Base-by-base conservation (phyloP, 2,113 vertebrate genomes). In the Onychostoma macrolepis region DNA sequence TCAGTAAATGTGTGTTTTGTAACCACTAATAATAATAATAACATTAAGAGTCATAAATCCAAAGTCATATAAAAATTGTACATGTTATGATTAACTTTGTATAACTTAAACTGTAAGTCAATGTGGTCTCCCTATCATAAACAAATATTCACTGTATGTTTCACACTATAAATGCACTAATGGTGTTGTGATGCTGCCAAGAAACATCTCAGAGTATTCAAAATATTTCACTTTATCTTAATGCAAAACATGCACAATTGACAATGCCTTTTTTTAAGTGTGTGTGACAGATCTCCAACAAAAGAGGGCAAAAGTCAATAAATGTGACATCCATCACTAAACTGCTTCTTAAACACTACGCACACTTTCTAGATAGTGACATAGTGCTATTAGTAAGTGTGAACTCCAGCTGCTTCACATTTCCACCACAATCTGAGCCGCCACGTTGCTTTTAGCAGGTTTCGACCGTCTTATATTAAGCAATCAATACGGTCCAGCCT, bases 401-500 rank as follows among this genome's bases (percentile, higher is more conserved):
- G 30, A 24, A 19, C 41, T 26, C 24, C 48, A 63, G 28, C 33
- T 48, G 65, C 41, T 15, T 74, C 33, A 80, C 41, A 13, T 80
- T 50, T 43, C 36, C 61, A 6, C 33, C 74, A 48, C 48, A 89
- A 87, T 74, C 38, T 7, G 45, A 79, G 65, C 63, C 26, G 56
- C 76, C 53, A 79, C 83, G 6, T 81, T 43, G 75, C 61, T 78
- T 84, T 74, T 48, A 71, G 67, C 83, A 75, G 56, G 67, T 79
- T 67, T 28, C 65, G 50, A 38, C 36, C n/a, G 11, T 36, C 45
- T 76, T 41, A 43, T 78, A 61, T n/a, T 43, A 67, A 41, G 8
- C n/a, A 85, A 56, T 91, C 84, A 84, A 86, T 86, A 69, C 6
- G 26, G 12, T 84, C 88, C 86, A 78, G 80, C 69, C 48, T 81